phyloP scores from a whole-genome alignment of 2,888 invertebrate species.

The Agelastica alni region DNA sequence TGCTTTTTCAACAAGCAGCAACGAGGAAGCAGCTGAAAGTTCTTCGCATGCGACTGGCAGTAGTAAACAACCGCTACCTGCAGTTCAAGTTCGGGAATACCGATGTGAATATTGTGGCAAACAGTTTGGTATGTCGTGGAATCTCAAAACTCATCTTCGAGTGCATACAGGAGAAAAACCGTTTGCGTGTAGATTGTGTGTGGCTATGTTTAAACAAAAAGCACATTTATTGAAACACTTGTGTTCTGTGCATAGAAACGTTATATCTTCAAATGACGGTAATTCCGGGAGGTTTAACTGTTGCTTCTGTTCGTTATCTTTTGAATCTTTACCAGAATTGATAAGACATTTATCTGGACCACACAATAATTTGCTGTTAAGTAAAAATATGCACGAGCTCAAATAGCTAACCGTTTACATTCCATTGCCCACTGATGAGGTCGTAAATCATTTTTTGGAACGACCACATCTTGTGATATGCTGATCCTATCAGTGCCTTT shows the following conservation, averaged over 20 bases:
- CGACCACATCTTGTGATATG: constrained; percentile 47
- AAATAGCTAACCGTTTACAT: constrained; percentile 43
- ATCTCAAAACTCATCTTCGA: constrained; percentile 84
- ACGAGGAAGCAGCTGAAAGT: constrained; percentile 56
- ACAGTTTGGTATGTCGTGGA: constrained; percentile 92
- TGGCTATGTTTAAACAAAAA: constrained; percentile 91
- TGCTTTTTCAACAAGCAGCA: constrained; percentile 46
- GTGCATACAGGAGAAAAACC: constrained; percentile 90
- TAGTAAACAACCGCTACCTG: constrained; percentile 50
- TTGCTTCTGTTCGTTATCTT: constrained; percentile 85
- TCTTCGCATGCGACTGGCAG: constrained; percentile 48
- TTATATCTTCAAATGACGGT: constrained; percentile 81
- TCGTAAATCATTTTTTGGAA: constrained; percentile 45
- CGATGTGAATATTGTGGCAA: constrained; percentile 89
- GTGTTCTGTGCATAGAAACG: constrained; percentile 87
- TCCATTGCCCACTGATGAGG: constrained; percentile 42
- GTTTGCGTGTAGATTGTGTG: constrained; percentile 85
- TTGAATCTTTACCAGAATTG: constrained; percentile 84
- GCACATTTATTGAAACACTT: constrained; percentile 85
- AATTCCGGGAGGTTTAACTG: constrained; percentile 79
- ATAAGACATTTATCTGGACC: constrained; percentile 86
- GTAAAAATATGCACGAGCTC: constrained; percentile 78
- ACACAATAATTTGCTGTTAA: constrained; percentile 83
- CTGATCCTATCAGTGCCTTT: constrained; percentile 46
- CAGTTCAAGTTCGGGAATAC: constrained; percentile 77